Conservation (phyloP, 2,113 vertebrate species). For the Oceanodroma tethys region DNA sequence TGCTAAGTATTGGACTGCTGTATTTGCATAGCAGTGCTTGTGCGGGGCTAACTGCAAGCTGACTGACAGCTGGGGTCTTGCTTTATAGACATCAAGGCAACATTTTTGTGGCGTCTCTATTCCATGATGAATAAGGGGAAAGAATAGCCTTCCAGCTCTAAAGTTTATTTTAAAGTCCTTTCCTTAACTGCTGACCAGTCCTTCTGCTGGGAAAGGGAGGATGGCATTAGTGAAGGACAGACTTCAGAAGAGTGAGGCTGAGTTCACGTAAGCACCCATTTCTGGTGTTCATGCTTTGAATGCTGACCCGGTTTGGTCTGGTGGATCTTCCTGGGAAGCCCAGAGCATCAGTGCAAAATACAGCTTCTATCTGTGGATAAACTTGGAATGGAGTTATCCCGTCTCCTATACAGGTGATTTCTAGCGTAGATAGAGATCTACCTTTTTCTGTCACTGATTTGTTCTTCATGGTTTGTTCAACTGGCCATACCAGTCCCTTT, state of each 20-base stretch:
- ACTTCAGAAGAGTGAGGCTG: background rate
- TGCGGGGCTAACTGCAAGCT: background rate
- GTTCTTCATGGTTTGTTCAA: background rate
- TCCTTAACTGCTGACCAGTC: background rate
- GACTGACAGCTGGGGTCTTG: background rate
- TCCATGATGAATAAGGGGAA: background rate
- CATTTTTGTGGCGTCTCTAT: background rate
- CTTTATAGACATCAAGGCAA: background rate
- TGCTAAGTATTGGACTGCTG: background rate
- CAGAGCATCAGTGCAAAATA: background rate
- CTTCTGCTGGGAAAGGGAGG: background rate
- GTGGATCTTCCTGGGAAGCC: background rate
- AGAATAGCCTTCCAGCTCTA: background rate
- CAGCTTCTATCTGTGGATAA: background rate
- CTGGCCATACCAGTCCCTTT: background rate
- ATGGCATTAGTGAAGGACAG: background rate
- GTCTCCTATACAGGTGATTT: background rate
- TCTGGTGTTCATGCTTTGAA: background rate
- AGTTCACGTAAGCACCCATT: background rate
- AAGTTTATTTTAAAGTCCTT: background rate
- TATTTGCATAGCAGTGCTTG: background rate
- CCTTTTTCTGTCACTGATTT: background rate
- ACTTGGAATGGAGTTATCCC: background rate
- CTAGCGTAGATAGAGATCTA: background rate
- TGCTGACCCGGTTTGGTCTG: background rate